A percentile compares a stretch with the other conserved stretches of the same genome.
Evolutionary conservation across 2,113 vertebrate species (phyloP).

Genomic region (Nycticorax nycticorax): DNA sequence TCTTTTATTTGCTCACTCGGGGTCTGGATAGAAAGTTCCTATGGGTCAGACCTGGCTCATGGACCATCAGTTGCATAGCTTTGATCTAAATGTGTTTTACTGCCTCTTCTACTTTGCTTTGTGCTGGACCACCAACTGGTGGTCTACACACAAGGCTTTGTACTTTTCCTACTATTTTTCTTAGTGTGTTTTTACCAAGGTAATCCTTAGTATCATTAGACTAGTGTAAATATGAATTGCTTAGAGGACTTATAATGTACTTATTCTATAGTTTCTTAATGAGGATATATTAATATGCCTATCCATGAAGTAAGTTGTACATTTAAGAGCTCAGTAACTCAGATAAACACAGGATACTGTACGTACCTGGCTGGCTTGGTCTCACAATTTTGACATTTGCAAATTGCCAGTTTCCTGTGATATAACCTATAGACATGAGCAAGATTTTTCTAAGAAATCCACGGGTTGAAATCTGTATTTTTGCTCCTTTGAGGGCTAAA

Average conservation of each 20-base stretch:
- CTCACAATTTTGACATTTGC: slow-evolving; percentile 1
- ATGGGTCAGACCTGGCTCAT: neutral
- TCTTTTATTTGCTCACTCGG: neutral
- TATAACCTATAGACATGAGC: neutral
- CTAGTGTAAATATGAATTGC: neutral
- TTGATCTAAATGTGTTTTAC: neutral
- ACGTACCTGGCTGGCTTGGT: neutral
- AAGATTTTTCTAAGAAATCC: neutral
- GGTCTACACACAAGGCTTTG: neutral
- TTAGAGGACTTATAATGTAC: neutral
- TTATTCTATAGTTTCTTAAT: neutral
- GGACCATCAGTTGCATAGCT: neutral
- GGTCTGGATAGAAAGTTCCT: neutral
- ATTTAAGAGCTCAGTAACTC: neutral
- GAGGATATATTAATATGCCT: neutral
- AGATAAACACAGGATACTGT: neutral
- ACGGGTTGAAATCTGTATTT: neutral
- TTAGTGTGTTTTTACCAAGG: neutral
- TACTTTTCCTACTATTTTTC: neutral
- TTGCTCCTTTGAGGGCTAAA: neutral
- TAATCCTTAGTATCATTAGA: neutral
- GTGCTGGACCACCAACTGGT: neutral
- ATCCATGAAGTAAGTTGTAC: neutral
- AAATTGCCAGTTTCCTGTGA: neutral
- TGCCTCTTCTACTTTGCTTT: neutral